Conservation (phyloP, 2,888 invertebrate genomes). For the Branchellion lobata region DNA sequence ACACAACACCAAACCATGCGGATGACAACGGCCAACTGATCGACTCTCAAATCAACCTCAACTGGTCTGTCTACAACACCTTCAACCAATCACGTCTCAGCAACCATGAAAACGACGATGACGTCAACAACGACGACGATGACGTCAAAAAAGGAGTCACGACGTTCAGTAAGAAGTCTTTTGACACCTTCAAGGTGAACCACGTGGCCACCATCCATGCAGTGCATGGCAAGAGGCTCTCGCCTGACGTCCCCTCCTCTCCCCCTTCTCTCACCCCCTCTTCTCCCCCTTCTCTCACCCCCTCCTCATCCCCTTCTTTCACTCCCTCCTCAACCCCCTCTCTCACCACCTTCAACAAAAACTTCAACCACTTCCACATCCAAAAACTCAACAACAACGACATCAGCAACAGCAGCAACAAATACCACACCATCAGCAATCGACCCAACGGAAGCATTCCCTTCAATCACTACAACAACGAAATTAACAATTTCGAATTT, state of each 20-base stretch:
- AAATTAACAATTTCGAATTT: no score
- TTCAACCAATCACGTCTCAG: background rate
- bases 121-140: no score
- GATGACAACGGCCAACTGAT: background rate
- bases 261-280: conserved; percentile 28
- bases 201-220: conserved; percentile 85
- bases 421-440: background rate
- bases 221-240: conserved; percentile 65
- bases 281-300: background rate
- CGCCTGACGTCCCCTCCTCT: conserved; percentile 29
- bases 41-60: background rate
- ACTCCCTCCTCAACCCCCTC: background rate
- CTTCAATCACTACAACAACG: conserved; percentile 12
- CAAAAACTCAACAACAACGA: background rate
- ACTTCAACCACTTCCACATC: background rate
- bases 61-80: background rate
- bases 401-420: background rate
- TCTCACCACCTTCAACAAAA: conserved; percentile 11
- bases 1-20: background rate
- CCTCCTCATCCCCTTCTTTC: background rate
- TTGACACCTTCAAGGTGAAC: no score
- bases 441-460: background rate
- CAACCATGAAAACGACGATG: no score
- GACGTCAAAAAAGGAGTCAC: no score
- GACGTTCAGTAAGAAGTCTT: no score